Percentiles rank a stretch among this genome's conserved stretches.
Evolutionary conservation across 2,113 vertebrate genomes (phyloP).

Genomic region (Hyla sarda): DNA sequence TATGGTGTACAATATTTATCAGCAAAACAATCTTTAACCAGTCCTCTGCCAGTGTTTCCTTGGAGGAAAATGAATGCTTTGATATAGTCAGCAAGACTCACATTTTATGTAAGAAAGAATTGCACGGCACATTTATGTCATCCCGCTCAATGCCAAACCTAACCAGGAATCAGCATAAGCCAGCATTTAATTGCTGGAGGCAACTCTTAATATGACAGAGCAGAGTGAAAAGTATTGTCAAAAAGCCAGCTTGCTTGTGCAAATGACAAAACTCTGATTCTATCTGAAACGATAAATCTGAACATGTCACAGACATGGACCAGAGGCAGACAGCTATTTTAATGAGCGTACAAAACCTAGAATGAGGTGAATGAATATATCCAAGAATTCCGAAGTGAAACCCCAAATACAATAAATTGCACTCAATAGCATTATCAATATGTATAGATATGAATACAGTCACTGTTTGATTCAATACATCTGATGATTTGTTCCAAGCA

Average conservation of each 20-base stretch:
- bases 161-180: neutral
- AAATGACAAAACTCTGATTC: neutral
- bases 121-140: neutral
- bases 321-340: neutral
- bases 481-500: conserved; percentile 1
- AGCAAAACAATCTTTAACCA: neutral
- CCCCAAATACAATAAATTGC: neutral
- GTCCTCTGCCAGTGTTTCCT: neutral
- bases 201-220: neutral
- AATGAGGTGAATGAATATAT: neutral
- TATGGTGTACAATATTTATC: neutral
- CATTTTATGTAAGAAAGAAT: neutral
- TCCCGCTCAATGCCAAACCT: neutral
- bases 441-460: neutral
- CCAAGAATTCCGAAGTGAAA: neutral
- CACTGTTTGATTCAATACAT: conserved; percentile 5
- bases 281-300: neutral
- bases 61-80: neutral
- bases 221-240: neutral
- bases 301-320: neutral
- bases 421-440: neutral
- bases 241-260: neutral
- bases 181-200: neutral
- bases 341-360: neutral
- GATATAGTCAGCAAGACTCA: neutral